Percentiles rank a stretch among this genome's conserved stretches.
These are phyloP conservation scores for Ursus arctos DNA, from an alignment of 2,113 vertebrate species.

Conservation along the genomic window DNA sequence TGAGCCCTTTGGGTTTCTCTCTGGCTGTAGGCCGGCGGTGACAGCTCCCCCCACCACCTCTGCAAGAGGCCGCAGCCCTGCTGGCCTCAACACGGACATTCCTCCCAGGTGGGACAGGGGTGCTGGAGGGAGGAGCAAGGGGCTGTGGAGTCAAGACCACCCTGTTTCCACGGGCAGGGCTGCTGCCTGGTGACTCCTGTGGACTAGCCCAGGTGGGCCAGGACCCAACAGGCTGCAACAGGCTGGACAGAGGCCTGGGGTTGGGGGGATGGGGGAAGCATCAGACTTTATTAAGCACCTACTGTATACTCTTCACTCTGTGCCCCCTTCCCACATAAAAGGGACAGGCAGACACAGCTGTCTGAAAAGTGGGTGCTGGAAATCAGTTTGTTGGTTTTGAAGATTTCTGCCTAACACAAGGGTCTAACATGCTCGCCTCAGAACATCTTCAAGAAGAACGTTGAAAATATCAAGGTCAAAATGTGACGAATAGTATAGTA, in stretches of 20 bases:
- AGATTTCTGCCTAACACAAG: background rate
- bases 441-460: background rate
- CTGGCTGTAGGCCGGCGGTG: background rate
- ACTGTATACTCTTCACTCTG: background rate
- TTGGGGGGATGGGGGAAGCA: fast-evolving
- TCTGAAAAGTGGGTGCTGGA: too few species aligned
- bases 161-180: fast-evolving
- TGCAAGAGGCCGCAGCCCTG: background rate
- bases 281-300: background rate
- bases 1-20: background rate
- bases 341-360: fast-evolving
- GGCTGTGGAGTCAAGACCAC: background rate
- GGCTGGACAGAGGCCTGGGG: background rate
- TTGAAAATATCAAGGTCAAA: background rate
- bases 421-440: background rate
- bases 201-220: background rate
- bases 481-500: fast-evolving
- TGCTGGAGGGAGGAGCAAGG: background rate
- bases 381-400: background rate
- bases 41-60: fast-evolving
- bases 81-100: fast-evolving
- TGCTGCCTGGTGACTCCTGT: fast-evolving
- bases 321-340: background rate
- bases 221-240: background rate
- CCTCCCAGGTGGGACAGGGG: background rate